Base-by-base conservation (phyloP, 2,888 invertebrate genomes). In the Nudaria mundana region DNA sequence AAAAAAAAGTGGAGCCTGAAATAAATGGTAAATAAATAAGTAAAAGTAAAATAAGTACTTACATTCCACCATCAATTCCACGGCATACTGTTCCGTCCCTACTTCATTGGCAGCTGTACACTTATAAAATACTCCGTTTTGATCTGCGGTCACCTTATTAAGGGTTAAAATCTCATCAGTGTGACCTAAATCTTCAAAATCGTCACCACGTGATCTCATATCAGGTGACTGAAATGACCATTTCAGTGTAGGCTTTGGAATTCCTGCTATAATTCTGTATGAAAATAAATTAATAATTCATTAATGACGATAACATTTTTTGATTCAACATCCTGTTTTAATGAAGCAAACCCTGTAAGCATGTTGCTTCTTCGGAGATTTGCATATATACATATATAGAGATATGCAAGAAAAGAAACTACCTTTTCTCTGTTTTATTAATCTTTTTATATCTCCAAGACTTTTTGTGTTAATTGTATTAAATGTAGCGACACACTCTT, bases 1-100 rank as follows among this genome's bases (percentile, higher is more conserved):
- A n/a, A n/a, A n/a, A n/a, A n/a, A n/a, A n/a, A n/a, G n/a, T n/a
- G n/a, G n/a, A n/a, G n/a, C n/a, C n/a, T n/a, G n/a, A n/a, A n/a
- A n/a, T n/a, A n/a, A n/a, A n/a, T n/a, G n/a, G n/a, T n/a, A n/a
- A n/a, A n/a, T n/a, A n/a, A n/a, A 2, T 4, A 5, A 5, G 5
- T 20, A 7, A 20, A 20, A 20, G 8, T 20, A 4, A 20, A 20
- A 20, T 20, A 29, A 15, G 31, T 45, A 66, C 78, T 52, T 52
- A 79, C 78, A 69, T 52, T 68, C 56, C n/a, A 76, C 63, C 5
- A 47, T 38, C 6, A 77, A 40, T 5, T 57, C 41, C 1, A 59
- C 53, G 0, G 55, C 46, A 14, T 63, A 57, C 4, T 11, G n/a
- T 22, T 69, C 71, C 15, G 36, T 24, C 2, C 71, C 71, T n/a